These are phyloP conservation scores for Larimichthys polyactis DNA, from an alignment of 2,113 vertebrate genomes.

Conservation along the genomic window DNA sequence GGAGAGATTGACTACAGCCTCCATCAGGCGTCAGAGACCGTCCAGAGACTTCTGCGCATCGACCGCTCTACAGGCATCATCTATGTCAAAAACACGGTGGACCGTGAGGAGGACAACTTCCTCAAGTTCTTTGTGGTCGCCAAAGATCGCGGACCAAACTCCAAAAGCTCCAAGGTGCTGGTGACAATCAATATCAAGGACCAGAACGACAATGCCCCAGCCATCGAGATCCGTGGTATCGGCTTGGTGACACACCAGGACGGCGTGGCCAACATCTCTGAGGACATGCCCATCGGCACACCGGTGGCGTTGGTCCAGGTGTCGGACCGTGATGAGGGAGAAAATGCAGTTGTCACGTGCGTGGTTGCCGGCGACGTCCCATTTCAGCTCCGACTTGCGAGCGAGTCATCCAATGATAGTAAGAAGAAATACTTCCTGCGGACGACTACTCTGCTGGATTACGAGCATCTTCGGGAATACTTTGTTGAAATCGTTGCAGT, in stretches of 20 bases:
- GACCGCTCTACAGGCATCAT: conserved; percentile 92
- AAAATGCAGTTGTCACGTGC: conserved; percentile 95
- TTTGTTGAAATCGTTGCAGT: conserved; percentile 96
- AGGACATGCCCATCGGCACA: conserved; percentile 94
- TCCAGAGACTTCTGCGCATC: conserved; percentile 92
- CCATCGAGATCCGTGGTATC: conserved; percentile 95
- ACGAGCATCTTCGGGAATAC: conserved; percentile 92
- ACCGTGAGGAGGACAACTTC: conserved; percentile 92
- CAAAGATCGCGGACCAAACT: conserved; percentile 92
- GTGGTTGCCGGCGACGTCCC: conserved; percentile 96
- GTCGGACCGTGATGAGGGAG: conserved; percentile 94
- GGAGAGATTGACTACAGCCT: conserved; percentile 94
- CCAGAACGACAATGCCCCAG: conserved; percentile 94
- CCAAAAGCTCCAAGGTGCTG: conserved; percentile 90
- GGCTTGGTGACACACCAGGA: conserved; percentile 94
- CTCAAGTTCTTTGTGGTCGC: conserved; percentile 94
- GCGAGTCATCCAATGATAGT: conserved; percentile 91
- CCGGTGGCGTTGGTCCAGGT: conserved; percentile 97
- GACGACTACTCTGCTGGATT: conserved; percentile 94
- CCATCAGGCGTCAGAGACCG: conserved; percentile 89
- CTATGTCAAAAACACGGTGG: conserved; percentile 93
- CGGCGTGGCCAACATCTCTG: conserved; percentile 95
- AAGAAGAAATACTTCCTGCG: conserved; percentile 98
- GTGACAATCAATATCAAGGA: conserved; percentile 92
- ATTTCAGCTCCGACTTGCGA: conserved; percentile 93